A percentile compares a stretch with the other conserved stretches of the same genome.
These are phyloP conservation scores for Darevskia mixta DNA, from an alignment of 2,797 vertebrate genomes.

Conservation along the genomic window DNA sequence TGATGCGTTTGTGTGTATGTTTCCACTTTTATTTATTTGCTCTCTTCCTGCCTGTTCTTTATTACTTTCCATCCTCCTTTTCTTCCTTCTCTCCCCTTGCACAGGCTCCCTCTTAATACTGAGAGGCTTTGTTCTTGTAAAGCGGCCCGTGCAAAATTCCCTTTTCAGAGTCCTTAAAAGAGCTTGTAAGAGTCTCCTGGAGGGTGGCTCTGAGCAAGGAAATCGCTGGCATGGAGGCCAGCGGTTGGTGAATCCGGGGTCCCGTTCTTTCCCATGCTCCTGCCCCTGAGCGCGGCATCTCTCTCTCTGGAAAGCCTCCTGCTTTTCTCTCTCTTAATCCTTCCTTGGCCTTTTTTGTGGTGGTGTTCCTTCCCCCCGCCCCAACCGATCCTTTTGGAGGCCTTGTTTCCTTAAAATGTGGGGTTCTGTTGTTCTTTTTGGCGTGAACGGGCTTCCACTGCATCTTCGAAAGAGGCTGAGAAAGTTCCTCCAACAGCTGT, in stretches of 20 bases:
- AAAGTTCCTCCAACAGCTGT: conserved; percentile 56
- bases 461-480: conserved; percentile 38
- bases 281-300: conserved; percentile 3
- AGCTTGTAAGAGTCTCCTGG: conserved; percentile 19
- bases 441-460: conserved; percentile 27
- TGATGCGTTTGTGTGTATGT: not conserved
- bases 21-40: conserved; percentile 14
- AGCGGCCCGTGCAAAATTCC: conserved; percentile 55
- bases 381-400: not conserved
- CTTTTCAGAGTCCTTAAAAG: conserved; percentile 52
- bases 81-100: conserved; percentile 30
- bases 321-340: conserved; percentile 30
- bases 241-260: conserved; percentile 4
- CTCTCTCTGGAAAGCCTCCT: conserved; percentile 11
- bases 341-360: not conserved
- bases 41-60: conserved; percentile 28
- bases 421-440: conserved; percentile 41
- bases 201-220: conserved; percentile 41
- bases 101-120: conserved; percentile 23
- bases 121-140: conserved; percentile 59
- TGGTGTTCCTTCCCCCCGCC: too few species aligned
- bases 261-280: conserved; percentile 56
- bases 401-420: conserved; percentile 22
- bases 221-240: conserved; percentile 27
- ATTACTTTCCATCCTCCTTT: conserved; percentile 33